Evolutionary conservation across 2,113 vertebrate species (phyloP).

Genomic region (Cryptotis parvus): DNA sequence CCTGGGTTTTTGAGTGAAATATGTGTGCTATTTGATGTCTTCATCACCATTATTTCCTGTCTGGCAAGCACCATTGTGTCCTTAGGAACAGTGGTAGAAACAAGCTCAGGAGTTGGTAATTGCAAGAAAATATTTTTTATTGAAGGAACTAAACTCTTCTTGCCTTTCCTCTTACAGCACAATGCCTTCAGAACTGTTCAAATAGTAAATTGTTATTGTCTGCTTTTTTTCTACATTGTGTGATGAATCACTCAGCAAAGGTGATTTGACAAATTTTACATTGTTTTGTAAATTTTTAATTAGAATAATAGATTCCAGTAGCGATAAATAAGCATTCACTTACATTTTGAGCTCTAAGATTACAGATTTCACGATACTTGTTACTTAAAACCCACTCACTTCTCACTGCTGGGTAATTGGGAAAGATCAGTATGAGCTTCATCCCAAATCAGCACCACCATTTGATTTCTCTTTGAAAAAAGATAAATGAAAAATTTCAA

Average conservation of each 20-base stretch:
- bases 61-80: conserved; percentile 51
- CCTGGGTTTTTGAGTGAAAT: conserved; percentile 54
- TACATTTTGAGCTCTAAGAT: conserved; percentile 47
- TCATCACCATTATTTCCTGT: conserved; percentile 73
- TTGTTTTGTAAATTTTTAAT: conserved; percentile 67
- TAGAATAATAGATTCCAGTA: conserved; percentile 52
- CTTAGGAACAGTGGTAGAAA: conserved; percentile 69
- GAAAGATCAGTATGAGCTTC: conserved; percentile 52
- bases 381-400: conserved; percentile 69
- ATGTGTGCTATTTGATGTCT: conserved; percentile 63
- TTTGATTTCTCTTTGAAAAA: conserved; percentile 65
- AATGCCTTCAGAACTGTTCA: background rate
- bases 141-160: background rate
- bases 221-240: background rate
- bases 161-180: background rate
- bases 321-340: conserved; percentile 2
- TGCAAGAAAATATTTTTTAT: conserved; percentile 42
- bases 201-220: background rate
- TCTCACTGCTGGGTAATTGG: conserved; percentile 74
- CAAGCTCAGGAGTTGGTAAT: conserved; percentile 5
- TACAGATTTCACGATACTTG: conserved; percentile 62
- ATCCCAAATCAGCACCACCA: conserved; percentile 63
- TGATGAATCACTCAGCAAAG: background rate
- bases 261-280: background rate
- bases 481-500: conserved; percentile 69